A percentile compares a stretch with the other conserved stretches of the same genome.
Evolutionary conservation across 2,888 invertebrate genomes (phyloP).

Genomic region (Leptothorax acervorum): DNA sequence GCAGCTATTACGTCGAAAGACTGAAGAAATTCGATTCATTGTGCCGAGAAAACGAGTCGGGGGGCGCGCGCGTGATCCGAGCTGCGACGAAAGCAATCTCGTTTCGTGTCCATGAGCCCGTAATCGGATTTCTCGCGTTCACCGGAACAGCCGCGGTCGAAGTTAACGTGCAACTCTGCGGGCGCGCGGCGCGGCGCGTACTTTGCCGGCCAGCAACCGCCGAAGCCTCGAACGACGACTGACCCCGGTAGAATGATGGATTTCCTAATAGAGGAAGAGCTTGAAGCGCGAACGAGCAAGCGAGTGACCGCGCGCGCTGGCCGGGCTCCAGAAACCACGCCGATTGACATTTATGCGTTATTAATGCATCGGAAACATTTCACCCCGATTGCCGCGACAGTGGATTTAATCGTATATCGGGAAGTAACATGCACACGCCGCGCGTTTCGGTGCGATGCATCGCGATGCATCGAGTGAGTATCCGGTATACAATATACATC

Average conservation of each 20-base stretch:
- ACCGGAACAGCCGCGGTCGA: conserved; percentile 53
- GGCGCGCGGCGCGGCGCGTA: conserved; percentile 37
- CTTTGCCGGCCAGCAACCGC: conserved; percentile 47
- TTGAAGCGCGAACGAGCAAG: conserved; percentile 57
- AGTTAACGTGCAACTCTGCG: conserved; percentile 63
- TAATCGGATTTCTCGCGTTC: conserved; percentile 48
- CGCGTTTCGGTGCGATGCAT: conserved; percentile 65
- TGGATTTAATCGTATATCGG: conserved; percentile 73
- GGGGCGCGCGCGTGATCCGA: conserved; percentile 14
- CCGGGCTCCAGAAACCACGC: conserved; percentile 77
- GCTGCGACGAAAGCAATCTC: conserved; percentile 46
- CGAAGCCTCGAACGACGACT: conserved; percentile 70
- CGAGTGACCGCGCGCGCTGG: conserved; percentile 69
- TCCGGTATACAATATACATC: conserved; percentile 29
- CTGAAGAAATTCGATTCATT: conserved; percentile 52
- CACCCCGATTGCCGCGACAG: conserved; percentile 78
- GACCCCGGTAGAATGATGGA: conserved; percentile 76
- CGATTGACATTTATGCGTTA: conserved; percentile 82
- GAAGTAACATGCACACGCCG: conserved; percentile 68
- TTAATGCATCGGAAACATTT: conserved; percentile 82
- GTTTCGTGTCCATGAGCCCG: conserved; percentile 38
- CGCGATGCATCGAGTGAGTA: conserved; percentile 32
- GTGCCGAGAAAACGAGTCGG: conserved; percentile 6
- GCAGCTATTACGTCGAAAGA: conserved; percentile 20
- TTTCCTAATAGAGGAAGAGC: conserved; percentile 79